Evolutionary conservation across 1,140 invertebrate species (phyloP), one percentile per base, ranked within the genome.

Genomic region (Diachasma alloeum): DNA sequence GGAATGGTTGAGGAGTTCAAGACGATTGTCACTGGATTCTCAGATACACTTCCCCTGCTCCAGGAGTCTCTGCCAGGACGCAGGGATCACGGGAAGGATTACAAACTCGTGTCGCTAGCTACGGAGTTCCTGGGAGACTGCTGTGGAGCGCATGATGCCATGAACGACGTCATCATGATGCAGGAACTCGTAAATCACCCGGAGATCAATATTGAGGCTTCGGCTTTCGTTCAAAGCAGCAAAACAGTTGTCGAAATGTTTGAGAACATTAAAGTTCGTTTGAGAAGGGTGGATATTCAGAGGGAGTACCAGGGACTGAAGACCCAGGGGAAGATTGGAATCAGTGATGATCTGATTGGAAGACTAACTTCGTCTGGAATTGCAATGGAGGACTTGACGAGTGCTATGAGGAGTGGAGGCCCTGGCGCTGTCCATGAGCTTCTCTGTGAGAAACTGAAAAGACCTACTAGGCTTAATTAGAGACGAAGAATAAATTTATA

Each of bases 21-120:
- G n/a, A 15, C 0, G 0, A 59, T 72, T 42, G 75, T 71, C 39
- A 24, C 10, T 22, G 75, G 75, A 6, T 76, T 76, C 17, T 19
- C 69, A 5, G 75, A 76, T 37, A 70, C 75, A 22, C 46, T 76
- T 22, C 53, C 69, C 1, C 56, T 76, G 11, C 66, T 76, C 17
- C 31, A 36, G 56, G 56, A 37, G 13, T 44, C 31, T n/a, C n/a
- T 70, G 44, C 48, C 53, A 19, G 48, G 59, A 4, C 44, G 68
- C 63, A 36, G 63, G 31, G 31, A 26, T n/a, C 26, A 26, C 15
- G 70, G 70, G 39, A 39, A 67, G 26, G 44, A 66, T 67, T 74
- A 66, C 31, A 42, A 59, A 36, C 56, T 66, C 19, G 19, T 66
- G n/a, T 48, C 37, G 1, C 36, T 74, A 19, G 72, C 59, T 17